Percentiles rank a stretch among this genome's conserved stretches.
phyloP scores from a whole-genome alignment of 2,113 vertebrate species.

The Percopsis transmontana region DNA sequence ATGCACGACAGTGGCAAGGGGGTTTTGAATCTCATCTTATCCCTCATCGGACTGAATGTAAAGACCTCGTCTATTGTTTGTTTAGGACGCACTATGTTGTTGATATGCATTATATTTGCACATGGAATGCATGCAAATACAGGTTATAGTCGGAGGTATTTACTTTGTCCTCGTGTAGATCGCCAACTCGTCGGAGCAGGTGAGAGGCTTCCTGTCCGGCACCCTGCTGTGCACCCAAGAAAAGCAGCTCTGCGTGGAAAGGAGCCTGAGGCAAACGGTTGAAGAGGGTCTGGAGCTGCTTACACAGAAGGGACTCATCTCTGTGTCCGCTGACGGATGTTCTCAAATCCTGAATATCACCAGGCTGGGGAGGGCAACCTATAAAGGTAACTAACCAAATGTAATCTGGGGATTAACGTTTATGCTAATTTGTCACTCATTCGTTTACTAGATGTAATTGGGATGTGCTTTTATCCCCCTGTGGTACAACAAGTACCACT shows the following conservation, averaged over 20 bases:
- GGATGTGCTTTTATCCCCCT: too few relatives aligned
- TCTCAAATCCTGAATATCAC: constrained; percentile 78
- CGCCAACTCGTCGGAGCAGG: constrained; percentile 73
- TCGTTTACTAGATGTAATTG: too few relatives aligned
- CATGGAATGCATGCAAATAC: too few relatives aligned
- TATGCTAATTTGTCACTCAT: not conserved
- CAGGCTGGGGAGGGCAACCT: constrained; percentile 86
- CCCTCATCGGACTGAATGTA: constrained; percentile 91
- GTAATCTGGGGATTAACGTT: not conserved
- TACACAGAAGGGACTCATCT: constrained; percentile 82
- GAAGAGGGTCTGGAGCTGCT: constrained; percentile 76
- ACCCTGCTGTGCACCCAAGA: constrained; percentile 88
- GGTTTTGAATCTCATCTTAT: constrained; percentile 86
- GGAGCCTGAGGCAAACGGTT: constrained; percentile 76
- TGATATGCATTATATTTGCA: not conserved
- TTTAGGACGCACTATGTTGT: not conserved
- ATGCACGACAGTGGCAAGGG: constrained; percentile 81
- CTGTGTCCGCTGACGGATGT: constrained; percentile 6
- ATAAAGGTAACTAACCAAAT: constrained; percentile 81
- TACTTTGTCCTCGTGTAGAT: constrained; percentile 74
- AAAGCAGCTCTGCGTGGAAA: constrained; percentile 76
- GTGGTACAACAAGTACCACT: too few relatives aligned
- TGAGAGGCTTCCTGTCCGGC: constrained; percentile 79
- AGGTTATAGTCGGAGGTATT: too few relatives aligned
- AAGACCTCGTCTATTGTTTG: constrained; percentile 20